Conservation (phyloP, 2,888 invertebrate species). For the Polydesmus complanatus region DNA sequence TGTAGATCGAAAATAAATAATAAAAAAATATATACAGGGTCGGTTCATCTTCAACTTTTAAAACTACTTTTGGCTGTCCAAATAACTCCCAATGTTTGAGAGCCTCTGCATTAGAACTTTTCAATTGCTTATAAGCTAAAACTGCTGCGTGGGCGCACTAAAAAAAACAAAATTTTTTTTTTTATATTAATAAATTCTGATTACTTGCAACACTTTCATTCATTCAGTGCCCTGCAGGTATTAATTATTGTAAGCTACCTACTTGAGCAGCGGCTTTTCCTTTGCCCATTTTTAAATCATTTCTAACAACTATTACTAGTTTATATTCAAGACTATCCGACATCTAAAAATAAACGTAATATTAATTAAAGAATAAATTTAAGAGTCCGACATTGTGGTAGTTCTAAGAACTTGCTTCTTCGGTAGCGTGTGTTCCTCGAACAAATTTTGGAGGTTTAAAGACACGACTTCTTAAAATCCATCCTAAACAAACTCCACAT, state of each 20-base stretch:
- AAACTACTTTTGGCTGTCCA: conserved; percentile 77
- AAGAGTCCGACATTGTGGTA: too few relatives aligned
- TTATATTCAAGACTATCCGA: conserved; percentile 37
- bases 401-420: background rate
- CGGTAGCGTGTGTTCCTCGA: background rate
- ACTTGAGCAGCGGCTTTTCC: conserved; percentile 83
- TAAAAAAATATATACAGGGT: conserved; percentile 37
- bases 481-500: conserved; percentile 15
- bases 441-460: conserved; percentile 7
- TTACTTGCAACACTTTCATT: background rate
- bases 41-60: conserved; percentile 61
- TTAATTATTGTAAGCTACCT: conserved; percentile 15
- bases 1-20: background rate
- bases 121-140: conserved; percentile 60
- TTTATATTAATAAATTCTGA: background rate
- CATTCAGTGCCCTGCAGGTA: background rate
- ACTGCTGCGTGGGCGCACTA: conserved; percentile 87
- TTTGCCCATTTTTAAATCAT: conserved; percentile 86
- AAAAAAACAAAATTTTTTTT: conserved; percentile 14
- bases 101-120: conserved; percentile 45
- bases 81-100: conserved; percentile 51
- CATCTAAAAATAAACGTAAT: too few relatives aligned
- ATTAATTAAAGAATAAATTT: too few relatives aligned
- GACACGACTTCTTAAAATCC: background rate
- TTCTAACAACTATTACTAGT: conserved; percentile 71